These are phyloP conservation scores for Siniperca undulata DNA, from an alignment of 2,797 vertebrate species.

Conservation along the genomic window DNA sequence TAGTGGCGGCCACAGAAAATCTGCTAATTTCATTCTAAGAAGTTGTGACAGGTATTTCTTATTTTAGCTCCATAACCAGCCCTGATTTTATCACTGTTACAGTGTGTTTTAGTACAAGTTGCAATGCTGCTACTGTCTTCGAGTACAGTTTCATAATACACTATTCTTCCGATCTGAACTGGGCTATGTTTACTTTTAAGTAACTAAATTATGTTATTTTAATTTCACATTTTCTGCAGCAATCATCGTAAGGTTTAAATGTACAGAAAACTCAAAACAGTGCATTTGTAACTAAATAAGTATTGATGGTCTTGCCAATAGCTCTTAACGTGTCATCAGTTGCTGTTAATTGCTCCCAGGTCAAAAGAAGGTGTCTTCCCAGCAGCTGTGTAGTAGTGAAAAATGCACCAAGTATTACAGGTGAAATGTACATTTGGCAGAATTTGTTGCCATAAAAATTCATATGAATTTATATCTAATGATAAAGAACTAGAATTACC, in stretches of 20 bases:
- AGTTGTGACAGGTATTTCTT: background rate
- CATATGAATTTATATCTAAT: background rate
- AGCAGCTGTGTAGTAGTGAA: background rate
- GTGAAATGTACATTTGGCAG: background rate
- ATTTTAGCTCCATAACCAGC: background rate
- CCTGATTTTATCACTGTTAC: background rate
- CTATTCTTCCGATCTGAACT: background rate
- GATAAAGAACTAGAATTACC: background rate
- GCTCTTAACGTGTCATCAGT: background rate
- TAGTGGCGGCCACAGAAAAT: background rate
- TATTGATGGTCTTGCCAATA: background rate
- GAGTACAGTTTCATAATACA: background rate
- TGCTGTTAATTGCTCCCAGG: background rate
- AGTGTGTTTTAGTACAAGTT: background rate
- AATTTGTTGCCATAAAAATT: background rate
- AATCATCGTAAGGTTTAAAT: background rate
- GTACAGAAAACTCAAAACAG: background rate
- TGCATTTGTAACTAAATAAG: background rate
- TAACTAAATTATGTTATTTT: background rate
- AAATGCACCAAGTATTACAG: background rate
- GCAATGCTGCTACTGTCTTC: background rate
- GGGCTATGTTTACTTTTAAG: background rate
- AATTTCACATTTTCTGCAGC: background rate
- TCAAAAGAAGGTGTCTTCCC: background rate
- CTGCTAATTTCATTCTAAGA: background rate